These are phyloP conservation scores for Metacarcinus magister DNA, from an alignment of 2,888 invertebrate species.

Conservation along the genomic window DNA sequence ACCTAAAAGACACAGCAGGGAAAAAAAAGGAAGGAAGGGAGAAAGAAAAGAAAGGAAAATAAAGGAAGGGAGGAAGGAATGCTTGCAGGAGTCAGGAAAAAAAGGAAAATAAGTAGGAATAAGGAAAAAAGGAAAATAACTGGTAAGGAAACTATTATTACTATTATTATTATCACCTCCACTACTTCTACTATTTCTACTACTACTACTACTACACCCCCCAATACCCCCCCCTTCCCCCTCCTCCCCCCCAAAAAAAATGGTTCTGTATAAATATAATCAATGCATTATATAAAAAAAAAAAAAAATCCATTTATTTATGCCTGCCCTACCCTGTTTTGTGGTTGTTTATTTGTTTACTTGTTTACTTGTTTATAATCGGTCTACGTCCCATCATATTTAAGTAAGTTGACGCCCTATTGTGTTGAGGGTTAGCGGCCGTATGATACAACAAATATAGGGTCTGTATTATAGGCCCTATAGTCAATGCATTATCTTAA, in stretches of 20 bases:
- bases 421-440: too few relatives aligned
- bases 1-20: background rate
- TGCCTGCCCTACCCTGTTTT: too few relatives aligned
- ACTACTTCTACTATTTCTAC: background rate
- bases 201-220: background rate
- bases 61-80: background rate
- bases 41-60: background rate
- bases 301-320: too few relatives aligned
- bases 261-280: background rate
- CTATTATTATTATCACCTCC: background rate
- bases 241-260: background rate
- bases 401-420: too few relatives aligned
- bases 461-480: too few relatives aligned
- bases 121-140: background rate
- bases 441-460: too few relatives aligned
- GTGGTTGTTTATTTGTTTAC: too few relatives aligned
- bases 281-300: background rate
- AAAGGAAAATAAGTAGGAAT: too few relatives aligned
- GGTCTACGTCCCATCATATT: too few relatives aligned
- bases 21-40: background rate
- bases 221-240: background rate
- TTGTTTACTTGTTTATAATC: too few relatives aligned
- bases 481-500: too few relatives aligned
- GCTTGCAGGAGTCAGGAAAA: background rate
- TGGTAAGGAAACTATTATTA: background rate